Percentiles rank a stretch among this genome's conserved stretches.
These are phyloP conservation scores for Chelmon rostratus DNA, from an alignment of 2,797 vertebrate genomes.

Conservation along the genomic window DNA sequence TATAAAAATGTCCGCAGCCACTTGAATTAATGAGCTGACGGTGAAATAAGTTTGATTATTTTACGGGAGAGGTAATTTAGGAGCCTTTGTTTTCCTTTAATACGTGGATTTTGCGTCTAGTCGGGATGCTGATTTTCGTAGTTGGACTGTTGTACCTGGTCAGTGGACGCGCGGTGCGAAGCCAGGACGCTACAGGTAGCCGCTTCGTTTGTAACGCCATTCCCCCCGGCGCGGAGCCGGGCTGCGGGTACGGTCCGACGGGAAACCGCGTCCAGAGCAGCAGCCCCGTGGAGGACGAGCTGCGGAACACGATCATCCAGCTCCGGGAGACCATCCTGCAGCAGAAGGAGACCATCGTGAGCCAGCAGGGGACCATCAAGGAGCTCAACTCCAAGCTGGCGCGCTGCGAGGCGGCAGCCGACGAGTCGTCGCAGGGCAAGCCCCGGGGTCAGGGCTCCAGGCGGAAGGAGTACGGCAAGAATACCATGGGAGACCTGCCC, in stretches of 20 bases:
- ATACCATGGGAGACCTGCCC: conserved; percentile 98
- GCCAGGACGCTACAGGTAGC: conserved; percentile 84
- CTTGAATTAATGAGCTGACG: conserved; percentile 23
- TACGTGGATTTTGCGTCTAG: conserved; percentile 22
- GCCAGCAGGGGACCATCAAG: conserved; percentile 94
- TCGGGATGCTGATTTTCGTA: conserved; percentile 85
- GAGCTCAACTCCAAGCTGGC: conserved; percentile 95
- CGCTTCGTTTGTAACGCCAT: conserved; percentile 96
- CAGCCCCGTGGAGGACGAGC: conserved; percentile 91
- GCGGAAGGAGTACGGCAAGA: conserved; percentile 88
- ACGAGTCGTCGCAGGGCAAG: conserved; percentile 85
- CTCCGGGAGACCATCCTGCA: conserved; percentile 96
- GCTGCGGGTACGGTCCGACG: conserved; percentile 88
- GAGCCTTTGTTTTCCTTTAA: conserved; percentile 4
- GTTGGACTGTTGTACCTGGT: conserved; percentile 82
- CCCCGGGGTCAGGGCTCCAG: conserved; percentile 84
- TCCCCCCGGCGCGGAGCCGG: conserved; percentile 88
- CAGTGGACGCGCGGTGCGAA: conserved; percentile 69
- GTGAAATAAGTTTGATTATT: conserved; percentile 45
- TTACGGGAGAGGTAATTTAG: conserved; percentile 4
- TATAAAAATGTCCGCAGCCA: conserved; percentile 30
- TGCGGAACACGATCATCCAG: conserved; percentile 92
- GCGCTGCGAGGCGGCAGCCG: conserved; percentile 90
- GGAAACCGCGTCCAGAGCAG: conserved; percentile 87
- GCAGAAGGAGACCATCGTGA: conserved; percentile 95